Evolutionary conservation across 1,140 invertebrate species (phyloP).

Genomic region (Chrysomallon squamiferum): DNA sequence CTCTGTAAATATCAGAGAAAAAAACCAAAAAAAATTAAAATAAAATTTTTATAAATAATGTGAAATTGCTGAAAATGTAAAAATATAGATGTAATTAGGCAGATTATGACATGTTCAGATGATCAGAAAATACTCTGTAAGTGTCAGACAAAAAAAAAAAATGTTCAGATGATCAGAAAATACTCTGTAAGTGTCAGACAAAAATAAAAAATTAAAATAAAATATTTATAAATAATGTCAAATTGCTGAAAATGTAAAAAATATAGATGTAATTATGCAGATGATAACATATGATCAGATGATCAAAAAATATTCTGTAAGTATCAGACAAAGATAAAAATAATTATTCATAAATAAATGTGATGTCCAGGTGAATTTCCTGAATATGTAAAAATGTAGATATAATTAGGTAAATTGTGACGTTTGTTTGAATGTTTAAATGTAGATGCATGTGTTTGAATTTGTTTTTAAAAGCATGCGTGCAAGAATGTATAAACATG

Average conservation of each 20-base stretch:
- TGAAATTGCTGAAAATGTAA: background rate
- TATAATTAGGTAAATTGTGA: too few species aligned
- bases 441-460: too few species aligned
- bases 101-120: too few species aligned
- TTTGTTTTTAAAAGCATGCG: too few species aligned
- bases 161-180: conserved; percentile 85
- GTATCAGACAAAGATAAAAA: background rate
- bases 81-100: background rate
- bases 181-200: conserved; percentile 67
- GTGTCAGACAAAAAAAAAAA: background rate
- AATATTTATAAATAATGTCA: background rate
- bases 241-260: background rate
- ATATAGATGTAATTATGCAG: background rate
- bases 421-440: too few species aligned
- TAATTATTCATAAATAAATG: too few species aligned
- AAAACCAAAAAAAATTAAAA: conserved; percentile 2
- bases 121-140: conserved; percentile 78
- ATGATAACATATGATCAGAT: too few species aligned
- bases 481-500: too few species aligned
- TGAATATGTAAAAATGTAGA: too few species aligned
- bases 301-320: conserved; percentile 78
- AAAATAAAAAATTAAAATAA: background rate
- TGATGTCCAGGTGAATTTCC: background rate
- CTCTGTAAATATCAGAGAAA: conserved; percentile 63
- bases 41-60: background rate